Evolutionary conservation across 2,113 vertebrate species (phyloP).

Genomic region (Engraulis encrasicolus): DNA sequence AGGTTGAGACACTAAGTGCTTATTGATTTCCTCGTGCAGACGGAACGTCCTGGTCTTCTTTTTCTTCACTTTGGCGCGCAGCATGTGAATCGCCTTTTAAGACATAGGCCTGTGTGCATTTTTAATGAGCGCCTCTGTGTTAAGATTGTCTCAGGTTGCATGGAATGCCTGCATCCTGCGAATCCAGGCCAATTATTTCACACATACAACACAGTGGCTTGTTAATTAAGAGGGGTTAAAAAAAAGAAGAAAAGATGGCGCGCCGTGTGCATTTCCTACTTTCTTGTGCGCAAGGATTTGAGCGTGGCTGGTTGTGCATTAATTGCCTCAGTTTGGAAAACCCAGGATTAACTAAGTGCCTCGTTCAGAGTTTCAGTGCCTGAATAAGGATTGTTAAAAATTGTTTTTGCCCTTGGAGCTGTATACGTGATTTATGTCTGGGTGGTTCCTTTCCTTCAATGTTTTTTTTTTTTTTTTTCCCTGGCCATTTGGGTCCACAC

Average conservation of each 20-base stretch:
- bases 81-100: conserved; percentile 59
- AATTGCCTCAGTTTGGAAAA: neutral
- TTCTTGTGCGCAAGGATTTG: neutral
- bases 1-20: conserved; percentile 50
- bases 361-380: neutral
- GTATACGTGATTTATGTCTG: neutral
- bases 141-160: conserved; percentile 30
- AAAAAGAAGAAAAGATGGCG: neutral
- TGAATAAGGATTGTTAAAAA: neutral
- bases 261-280: neutral
- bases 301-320: neutral
- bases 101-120: conserved; percentile 48
- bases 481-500: neutral
- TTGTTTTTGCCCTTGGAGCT: neutral
- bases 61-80: conserved; percentile 29
- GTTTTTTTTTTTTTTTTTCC: too few relatives aligned
- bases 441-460: neutral
- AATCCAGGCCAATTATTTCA: neutral
- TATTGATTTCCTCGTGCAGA: conserved; percentile 54
- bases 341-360: neutral
- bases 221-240: neutral
- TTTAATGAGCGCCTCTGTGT: conserved; percentile 45
- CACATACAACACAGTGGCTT: neutral
- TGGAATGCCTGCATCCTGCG: neutral
- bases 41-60: conserved; percentile 37